Evolutionary conservation across 2,888 invertebrate genomes (phyloP).

Genomic region (Tenthredo mesomela): DNA sequence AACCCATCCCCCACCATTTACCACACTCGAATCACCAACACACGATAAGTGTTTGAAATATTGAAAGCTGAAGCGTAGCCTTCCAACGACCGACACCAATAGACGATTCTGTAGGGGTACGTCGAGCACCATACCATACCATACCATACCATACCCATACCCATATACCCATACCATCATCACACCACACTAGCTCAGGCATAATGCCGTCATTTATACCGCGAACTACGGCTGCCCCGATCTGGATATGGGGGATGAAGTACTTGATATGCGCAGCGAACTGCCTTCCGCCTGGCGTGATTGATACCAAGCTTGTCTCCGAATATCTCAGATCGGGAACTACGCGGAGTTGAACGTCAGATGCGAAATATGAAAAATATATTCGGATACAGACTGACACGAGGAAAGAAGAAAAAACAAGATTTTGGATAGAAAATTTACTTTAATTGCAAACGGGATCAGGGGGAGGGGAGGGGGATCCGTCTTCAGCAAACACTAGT

Average conservation of each 20-base stretch:
- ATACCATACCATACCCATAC: conserved; percentile 42
- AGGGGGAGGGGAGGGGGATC: too few relatives aligned
- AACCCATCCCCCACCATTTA: conserved; percentile 40
- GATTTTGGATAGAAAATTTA: neutral
- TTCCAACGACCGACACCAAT: conserved; percentile 53
- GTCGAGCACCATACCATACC: conserved; percentile 3
- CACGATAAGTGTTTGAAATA: conserved; percentile 77
- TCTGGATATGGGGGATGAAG: conserved; percentile 54
- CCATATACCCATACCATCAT: too few relatives aligned
- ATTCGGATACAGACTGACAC: neutral
- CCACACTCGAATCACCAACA: conserved; percentile 57
- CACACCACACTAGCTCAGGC: conserved; percentile 58
- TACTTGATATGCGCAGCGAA: conserved; percentile 61
- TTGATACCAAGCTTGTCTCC: conserved; percentile 63
- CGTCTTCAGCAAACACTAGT: neutral
- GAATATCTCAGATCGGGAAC: conserved; percentile 57
- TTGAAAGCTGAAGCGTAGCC: conserved; percentile 74
- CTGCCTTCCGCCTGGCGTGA: conserved; percentile 58
- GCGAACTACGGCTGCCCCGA: conserved; percentile 54
- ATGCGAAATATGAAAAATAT: conserved; percentile 5
- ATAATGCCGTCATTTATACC: conserved; percentile 72
- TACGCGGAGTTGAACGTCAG: neutral
- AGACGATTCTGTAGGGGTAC: conserved; percentile 9
- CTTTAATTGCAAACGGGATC: neutral
- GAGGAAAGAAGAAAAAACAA: neutral